Percentiles rank a stretch among this genome's conserved stretches.
phyloP scores from a whole-genome alignment of 1,140 invertebrate genomes.

The Euborellia annulipes region DNA sequence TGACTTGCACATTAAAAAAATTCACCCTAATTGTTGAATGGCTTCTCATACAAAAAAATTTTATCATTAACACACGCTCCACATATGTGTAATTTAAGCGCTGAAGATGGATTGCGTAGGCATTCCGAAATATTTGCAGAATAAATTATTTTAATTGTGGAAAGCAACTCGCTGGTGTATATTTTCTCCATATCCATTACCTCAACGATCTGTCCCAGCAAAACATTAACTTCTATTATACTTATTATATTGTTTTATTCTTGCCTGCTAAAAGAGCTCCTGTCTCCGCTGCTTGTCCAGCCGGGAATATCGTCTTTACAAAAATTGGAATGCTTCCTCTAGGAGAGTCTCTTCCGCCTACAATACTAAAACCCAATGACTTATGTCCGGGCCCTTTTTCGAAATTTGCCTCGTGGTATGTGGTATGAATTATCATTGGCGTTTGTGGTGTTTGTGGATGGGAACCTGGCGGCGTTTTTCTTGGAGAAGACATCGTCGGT shows the following conservation, averaged over 20 bases:
- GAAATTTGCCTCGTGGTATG: constrained; percentile 31
- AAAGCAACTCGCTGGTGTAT: too few species aligned
- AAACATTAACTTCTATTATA: neutral
- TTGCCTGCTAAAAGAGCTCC: constrained; percentile 53
- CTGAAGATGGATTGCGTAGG: too few species aligned
- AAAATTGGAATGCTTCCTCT: constrained; percentile 56
- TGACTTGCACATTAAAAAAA: too few species aligned
- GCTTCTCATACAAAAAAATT: too few species aligned
- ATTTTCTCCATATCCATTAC: too few species aligned
- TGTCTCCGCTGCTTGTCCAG: constrained; percentile 50
- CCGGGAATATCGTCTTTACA: constrained; percentile 50
- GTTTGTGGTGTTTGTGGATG: neutral
- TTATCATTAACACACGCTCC: too few species aligned
- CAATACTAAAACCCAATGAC: constrained; percentile 56
- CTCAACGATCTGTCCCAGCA: too few species aligned
- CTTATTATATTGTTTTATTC: neutral
- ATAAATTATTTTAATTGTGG: too few species aligned
- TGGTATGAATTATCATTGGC: neutral
- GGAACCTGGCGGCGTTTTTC: neutral
- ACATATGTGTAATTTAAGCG: too few species aligned
- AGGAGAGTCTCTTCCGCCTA: constrained; percentile 54
- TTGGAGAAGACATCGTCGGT: neutral
- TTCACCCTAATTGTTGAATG: too few species aligned
- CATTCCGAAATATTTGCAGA: too few species aligned
- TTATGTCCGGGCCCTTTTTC: constrained; percentile 48